Percentiles rank a stretch among this genome's conserved stretches.
These are phyloP conservation scores for Drosophila rubida DNA, from an alignment of 2,888 invertebrate genomes.

Conservation along the genomic window DNA sequence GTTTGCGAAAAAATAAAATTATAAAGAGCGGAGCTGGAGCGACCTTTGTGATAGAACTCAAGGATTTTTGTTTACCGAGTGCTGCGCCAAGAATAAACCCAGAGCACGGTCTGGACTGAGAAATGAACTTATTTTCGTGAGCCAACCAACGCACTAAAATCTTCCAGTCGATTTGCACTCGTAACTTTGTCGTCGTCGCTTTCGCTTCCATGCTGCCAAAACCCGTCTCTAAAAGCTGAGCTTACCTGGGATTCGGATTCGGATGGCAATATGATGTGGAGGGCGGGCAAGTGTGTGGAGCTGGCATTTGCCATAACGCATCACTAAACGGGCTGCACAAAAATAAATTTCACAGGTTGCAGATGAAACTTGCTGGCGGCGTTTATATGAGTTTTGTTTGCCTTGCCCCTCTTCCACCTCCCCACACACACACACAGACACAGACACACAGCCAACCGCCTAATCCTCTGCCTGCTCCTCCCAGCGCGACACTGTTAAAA, in stretches of 20 bases:
- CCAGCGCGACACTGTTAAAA: conserved; percentile 53
- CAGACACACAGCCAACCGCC: neutral
- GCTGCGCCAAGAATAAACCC: conserved; percentile 60
- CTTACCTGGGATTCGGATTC: conserved; percentile 35
- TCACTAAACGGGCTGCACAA: conserved; percentile 70
- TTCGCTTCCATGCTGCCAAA: conserved; percentile 48
- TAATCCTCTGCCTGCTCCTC: neutral
- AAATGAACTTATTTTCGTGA: conserved; percentile 54
- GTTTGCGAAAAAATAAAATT: conserved; percentile 35
- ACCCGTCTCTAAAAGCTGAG: conserved; percentile 18
- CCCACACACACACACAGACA: neutral
- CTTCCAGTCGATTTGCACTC: conserved; percentile 75
- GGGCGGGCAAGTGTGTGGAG: neutral
- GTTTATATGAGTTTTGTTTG: conserved; percentile 31
- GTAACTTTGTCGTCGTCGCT: conserved; percentile 33
- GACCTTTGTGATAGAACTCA: conserved; percentile 70
- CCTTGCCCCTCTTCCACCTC: neutral
- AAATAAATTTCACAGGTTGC: conserved; percentile 71
- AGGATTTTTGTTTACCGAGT: conserved; percentile 60
- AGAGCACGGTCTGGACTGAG: conserved; percentile 21
- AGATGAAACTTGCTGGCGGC: conserved; percentile 54
- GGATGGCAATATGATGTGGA: neutral
- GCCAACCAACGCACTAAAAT: conserved; percentile 67
- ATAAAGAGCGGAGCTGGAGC: too few species aligned
- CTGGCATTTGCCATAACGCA: conserved; percentile 64